Percentiles rank a stretch among this genome's conserved stretches.
Conservation (phyloP, 2,888 invertebrate species). For the Mylabris sibirica region DNA sequence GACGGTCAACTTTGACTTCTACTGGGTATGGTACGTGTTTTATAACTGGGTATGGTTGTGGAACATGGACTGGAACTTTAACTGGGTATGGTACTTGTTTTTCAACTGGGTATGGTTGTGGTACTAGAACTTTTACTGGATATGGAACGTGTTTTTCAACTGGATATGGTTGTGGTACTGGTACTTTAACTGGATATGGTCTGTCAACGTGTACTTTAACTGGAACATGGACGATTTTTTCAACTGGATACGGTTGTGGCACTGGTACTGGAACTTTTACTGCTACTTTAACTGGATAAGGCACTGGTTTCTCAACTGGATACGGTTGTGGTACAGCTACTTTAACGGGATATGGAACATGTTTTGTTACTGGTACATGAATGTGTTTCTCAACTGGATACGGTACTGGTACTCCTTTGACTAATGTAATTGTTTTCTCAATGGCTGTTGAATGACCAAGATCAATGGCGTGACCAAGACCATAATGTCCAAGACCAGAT, state of each 20-base stretch:
- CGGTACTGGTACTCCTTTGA: slow-evolving; percentile 72
- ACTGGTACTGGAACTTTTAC: slow-evolving; percentile 82
- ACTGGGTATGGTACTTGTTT: slow-evolving; percentile 78
- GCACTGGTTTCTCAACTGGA: slow-evolving; percentile 77
- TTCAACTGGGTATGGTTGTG: slow-evolving; percentile 80
- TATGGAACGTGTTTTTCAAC: slow-evolving; percentile 78
- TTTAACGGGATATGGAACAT: slow-evolving; percentile 70
- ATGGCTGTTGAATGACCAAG: slow-evolving; percentile 63
- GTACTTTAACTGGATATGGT: slow-evolving; percentile 81
- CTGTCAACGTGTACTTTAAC: slow-evolving; percentile 75
- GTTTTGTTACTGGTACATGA: slow-evolving; percentile 73
- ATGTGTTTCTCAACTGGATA: slow-evolving; percentile 71
- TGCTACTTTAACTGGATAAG: slow-evolving; percentile 77
- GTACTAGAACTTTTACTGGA: slow-evolving; percentile 79
- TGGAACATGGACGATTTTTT: slow-evolving; percentile 78
- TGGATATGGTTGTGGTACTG: slow-evolving; percentile 81
- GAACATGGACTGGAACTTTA: slow-evolving; percentile 78
- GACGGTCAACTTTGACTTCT: slow-evolving; percentile 74
- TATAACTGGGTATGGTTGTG: slow-evolving; percentile 76
- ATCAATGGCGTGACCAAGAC: slow-evolving; percentile 46
- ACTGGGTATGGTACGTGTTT: slow-evolving; percentile 75
- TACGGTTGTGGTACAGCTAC: slow-evolving; percentile 71
- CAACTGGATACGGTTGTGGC: slow-evolving; percentile 79
- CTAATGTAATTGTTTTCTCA: slow-evolving; percentile 71
- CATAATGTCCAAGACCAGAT: slow-evolving; percentile 45